Evolutionary conservation across 1,140 invertebrate species (phyloP).

Genomic region (Globodera ellingtonae): DNA sequence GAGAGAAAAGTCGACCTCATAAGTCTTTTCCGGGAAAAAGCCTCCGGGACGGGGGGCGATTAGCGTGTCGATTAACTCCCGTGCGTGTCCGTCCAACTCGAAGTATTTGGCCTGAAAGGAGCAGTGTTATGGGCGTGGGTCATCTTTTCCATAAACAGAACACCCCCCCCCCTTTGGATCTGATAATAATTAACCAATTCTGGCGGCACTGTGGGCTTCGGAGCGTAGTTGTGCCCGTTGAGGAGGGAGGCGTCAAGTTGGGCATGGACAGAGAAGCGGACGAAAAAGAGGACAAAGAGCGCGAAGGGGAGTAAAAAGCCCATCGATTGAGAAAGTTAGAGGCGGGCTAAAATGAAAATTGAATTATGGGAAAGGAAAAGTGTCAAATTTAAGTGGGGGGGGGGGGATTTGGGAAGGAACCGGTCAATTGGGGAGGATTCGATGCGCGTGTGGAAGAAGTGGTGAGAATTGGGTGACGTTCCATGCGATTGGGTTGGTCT

Average conservation of each 20-base stretch:
- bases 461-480: not conserved
- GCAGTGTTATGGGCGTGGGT: not conserved
- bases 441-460: not conserved
- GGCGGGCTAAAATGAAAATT: not conserved
- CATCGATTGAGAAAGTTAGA: not conserved
- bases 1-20: constrained; percentile 45
- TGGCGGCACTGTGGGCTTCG: constrained; percentile 61
- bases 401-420: not conserved
- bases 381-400: not conserved
- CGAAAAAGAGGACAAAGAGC: not conserved
- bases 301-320: not conserved
- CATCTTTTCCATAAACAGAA: no score
- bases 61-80: constrained; percentile 60
- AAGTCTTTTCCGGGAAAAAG: constrained; percentile 65
- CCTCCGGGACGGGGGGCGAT: constrained; percentile 62
- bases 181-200: constrained; percentile 37
- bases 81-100: constrained; percentile 64
- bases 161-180: not conserved
- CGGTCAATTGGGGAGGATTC: not conserved
- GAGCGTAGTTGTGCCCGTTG: constrained; percentile 44
- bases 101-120: constrained; percentile 52
- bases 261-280: constrained; percentile 16
- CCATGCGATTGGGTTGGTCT: not conserved
- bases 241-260: constrained; percentile 54
- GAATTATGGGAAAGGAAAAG: not conserved